Evolutionary conservation across 92 coral and sea anemone species (phyloP), one percentile per base, ranked within the genome.

Genomic region (Zoanthus sansibaricus): DNA sequence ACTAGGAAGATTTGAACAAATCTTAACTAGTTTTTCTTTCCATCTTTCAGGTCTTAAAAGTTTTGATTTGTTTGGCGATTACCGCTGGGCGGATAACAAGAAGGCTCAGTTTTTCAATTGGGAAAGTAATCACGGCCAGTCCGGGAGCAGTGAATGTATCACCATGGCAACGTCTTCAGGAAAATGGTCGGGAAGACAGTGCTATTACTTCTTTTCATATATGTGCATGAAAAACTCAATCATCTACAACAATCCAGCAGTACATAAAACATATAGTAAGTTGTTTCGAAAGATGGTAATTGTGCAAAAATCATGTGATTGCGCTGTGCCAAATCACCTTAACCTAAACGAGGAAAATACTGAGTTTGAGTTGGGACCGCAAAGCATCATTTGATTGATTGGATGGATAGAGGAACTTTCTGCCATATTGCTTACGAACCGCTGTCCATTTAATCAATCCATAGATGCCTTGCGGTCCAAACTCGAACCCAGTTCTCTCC

Each of bases 31-130:
- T 17, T n/a, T 21, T n/a, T 20, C 30, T 62, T 17, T 3, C 42
- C 31, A 17, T 9, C 20, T 6, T 5, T 11, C 31, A 76, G 82
- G 82, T 21, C 52, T 76, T 15, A 76, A 76, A 66, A 20, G 31
- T 25, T 52, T 76, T 21, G 14, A 52, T 7, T 51, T 2, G 47
- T 25, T 12, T 42, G 64, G 82, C n/a, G 20, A 76, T 30, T 54
- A 76, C 31, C 64, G 82, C 46, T 76, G 82, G 82, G 82, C 16
- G 18, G 54, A 76, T 54, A 76, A 76, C 47, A 46, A 76, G 18
- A 14, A 76, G 82, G 67, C 68, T 1, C 47, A 31, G 12, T 76
- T 7, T 58, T 76, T 76, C 46, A 76, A 76, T 45, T 76, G 82
- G 82, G 82, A 54, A 66, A 30, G 54, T 5, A 10, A 52, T 12